A percentile compares a stretch with the other conserved stretches of the same genome.
Conservation (phyloP, 2,797 vertebrate genomes). For the Podarcis lilfordi region DNA sequence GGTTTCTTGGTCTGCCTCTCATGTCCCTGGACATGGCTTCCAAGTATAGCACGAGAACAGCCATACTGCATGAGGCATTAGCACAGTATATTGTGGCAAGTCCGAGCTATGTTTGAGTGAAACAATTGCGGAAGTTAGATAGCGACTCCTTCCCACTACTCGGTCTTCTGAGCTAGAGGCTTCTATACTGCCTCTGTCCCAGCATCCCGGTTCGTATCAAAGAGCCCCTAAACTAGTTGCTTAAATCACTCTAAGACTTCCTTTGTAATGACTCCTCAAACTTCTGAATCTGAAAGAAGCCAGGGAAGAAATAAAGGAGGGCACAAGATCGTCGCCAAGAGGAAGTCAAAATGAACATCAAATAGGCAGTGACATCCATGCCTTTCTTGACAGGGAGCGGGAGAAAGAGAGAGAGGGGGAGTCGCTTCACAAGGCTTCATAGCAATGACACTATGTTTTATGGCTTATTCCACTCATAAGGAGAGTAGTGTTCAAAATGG, state of each 20-base stretch:
- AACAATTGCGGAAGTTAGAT: not conserved
- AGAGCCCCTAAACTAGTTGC: not conserved
- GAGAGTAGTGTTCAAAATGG: fast-evolving
- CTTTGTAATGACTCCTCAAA: fast-evolving
- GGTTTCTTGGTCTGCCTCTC: constrained; percentile 12
- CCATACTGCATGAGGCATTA: not conserved
- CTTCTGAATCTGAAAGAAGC: not conserved
- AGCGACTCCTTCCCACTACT: not conserved
- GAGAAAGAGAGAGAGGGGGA: not conserved
- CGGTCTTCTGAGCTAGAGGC: not conserved
- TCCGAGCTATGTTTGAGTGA: not conserved
- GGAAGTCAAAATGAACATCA: not conserved
- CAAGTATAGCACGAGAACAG: not conserved
- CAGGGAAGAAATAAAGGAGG: not conserved
- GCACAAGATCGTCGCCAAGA: not conserved
- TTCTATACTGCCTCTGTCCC: not conserved
- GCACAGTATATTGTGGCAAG: not conserved
- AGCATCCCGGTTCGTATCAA: not conserved
- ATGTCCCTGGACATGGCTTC: not conserved
- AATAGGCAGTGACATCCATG: not conserved
- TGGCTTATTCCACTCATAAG: constrained; percentile 53
- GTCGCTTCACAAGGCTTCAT: fast-evolving
- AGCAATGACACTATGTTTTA: constrained; percentile 43
- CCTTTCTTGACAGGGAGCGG: not conserved
- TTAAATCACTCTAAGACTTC: not conserved